Conservation (phyloP, 2,797 vertebrate species). For the Cephalopachus bancanus region DNA sequence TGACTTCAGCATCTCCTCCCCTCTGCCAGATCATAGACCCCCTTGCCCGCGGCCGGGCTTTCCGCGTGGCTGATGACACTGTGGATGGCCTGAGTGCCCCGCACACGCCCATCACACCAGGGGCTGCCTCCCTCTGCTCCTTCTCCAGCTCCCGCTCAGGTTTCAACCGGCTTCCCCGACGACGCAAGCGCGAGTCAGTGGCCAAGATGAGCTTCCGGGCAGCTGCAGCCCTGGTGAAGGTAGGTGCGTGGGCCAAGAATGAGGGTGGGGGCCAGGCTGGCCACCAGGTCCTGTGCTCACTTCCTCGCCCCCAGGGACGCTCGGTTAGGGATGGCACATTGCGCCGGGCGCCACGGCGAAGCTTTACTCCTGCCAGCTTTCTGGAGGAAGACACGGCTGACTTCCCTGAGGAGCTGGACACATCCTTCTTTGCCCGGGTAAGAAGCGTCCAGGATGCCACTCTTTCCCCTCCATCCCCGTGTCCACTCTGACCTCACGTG, state of each 20-base stretch:
- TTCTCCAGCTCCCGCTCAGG: conserved; percentile 98
- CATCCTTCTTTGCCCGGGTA: conserved; percentile 98
- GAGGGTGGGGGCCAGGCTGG: accelerated
- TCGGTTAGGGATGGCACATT: conserved; percentile 91
- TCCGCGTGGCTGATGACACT: conserved; percentile 94
- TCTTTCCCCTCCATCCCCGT: background rate
- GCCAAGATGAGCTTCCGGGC: conserved; percentile 98
- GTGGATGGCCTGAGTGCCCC: conserved; percentile 92
- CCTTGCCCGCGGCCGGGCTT: conserved; percentile 95
- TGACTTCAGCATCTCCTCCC: conserved; percentile 26
- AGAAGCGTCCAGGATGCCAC: conserved; percentile 61
- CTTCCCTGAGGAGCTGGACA: conserved; percentile 97
- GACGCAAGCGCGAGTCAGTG: conserved; percentile 96
- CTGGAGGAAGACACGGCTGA: conserved; percentile 96
- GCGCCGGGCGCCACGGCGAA: conserved; percentile 91
- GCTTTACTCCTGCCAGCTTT: conserved; percentile 96
- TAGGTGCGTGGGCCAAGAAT: conserved; percentile 74
- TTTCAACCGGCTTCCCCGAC: conserved; percentile 93
- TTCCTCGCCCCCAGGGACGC: conserved; percentile 91
- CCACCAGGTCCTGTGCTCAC: accelerated
- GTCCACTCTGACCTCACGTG: conserved; percentile 19
- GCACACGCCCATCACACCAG: conserved; percentile 93
- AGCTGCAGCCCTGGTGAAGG: conserved; percentile 96
- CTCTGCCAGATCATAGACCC: conserved; percentile 95
- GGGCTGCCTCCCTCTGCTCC: conserved; percentile 96